These are phyloP conservation scores for Euzetes globulus DNA, from an alignment of 2,888 invertebrate genomes.

Conservation along the genomic window DNA sequence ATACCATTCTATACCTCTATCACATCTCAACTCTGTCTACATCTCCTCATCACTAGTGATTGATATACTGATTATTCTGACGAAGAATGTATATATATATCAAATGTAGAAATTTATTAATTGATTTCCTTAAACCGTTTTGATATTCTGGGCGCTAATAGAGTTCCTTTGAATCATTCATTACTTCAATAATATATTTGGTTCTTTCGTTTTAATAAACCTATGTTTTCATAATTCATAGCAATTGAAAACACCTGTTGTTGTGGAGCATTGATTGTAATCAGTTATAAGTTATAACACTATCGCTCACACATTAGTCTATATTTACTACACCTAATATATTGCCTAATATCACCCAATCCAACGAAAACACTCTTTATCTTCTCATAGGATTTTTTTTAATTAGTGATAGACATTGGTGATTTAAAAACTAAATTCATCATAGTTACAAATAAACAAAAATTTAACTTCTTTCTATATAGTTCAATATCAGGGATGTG, in stretches of 20 bases:
- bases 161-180: neutral
- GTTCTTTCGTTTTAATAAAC: no score
- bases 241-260: conserved; percentile 4
- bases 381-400: no score
- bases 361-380: no score
- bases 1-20: neutral
- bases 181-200: neutral
- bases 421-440: no score
- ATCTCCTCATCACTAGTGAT: neutral
- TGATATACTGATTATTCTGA: neutral
- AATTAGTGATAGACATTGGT: no score
- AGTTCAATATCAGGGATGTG: no score
- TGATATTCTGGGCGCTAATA: neutral
- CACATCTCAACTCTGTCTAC: neutral
- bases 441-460: no score
- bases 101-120: no score
- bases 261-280: neutral
- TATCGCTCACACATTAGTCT: neutral
- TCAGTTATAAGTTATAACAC: neutral
- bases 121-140: neutral
- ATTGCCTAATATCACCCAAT: no score
- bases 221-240: neutral
- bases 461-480: no score
- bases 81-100: neutral
- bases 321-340: neutral